These are phyloP conservation scores for Temnothorax rugatulus DNA, from an alignment of 2,888 invertebrate genomes.

Conservation along the genomic window DNA sequence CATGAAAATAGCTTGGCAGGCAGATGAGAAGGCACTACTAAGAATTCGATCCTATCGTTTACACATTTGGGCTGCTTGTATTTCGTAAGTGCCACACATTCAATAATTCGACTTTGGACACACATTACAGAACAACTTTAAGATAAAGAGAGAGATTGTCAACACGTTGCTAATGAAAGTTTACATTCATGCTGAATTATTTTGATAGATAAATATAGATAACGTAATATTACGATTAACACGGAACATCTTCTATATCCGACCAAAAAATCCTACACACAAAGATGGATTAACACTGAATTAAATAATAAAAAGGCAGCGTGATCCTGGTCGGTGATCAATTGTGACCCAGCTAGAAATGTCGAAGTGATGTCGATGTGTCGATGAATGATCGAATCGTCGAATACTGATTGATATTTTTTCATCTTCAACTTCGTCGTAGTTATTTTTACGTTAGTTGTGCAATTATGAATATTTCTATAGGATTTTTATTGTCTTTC, in stretches of 20 bases:
- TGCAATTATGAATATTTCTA: no score
- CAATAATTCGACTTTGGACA: background rate
- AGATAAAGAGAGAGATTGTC: no score
- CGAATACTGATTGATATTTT: no score
- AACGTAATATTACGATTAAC: background rate
- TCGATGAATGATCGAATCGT: no score
- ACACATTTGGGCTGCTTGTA: background rate
- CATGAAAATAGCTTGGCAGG: background rate
- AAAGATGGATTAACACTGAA: background rate
- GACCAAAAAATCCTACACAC: background rate
- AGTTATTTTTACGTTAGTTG: no score
- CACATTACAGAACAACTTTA: background rate
- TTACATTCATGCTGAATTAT: background rate
- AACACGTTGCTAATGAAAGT: background rate
- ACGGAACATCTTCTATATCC: background rate
- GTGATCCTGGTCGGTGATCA: background rate
- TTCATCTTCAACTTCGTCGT: no score
- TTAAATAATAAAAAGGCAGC: background rate
- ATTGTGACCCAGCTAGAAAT: background rate
- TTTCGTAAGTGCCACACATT: conserved; percentile 4
- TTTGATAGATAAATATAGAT: background rate
- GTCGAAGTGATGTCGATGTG: no score
- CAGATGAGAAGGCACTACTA: conserved; percentile 20
- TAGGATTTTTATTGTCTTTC: no score
- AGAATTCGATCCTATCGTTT: conserved; percentile 7